phyloP scores from a whole-genome alignment of 2,888 invertebrate genomes.

The Hermaeophaga mercurialis region DNA sequence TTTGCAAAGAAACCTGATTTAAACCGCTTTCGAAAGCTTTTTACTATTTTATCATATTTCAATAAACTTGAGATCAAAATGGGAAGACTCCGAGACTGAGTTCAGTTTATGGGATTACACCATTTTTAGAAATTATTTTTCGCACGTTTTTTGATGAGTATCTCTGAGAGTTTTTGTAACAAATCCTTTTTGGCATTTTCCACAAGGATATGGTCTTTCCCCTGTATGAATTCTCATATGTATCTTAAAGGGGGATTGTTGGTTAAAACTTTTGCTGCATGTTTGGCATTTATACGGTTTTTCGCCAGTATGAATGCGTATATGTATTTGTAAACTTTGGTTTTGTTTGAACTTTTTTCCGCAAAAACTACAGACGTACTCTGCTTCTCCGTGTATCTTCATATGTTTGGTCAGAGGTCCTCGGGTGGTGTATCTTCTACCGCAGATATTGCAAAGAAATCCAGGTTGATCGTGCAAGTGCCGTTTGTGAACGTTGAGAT shows the following conservation, averaged over 20 bases:
- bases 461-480: slow-evolving; percentile 37
- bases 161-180: slow-evolving; percentile 30
- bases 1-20: too few relatives aligned
- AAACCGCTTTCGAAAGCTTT: too few relatives aligned
- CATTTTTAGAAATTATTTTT: background rate
- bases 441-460: slow-evolving; percentile 56
- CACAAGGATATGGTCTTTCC: slow-evolving; percentile 49
- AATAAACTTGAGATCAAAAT: too few relatives aligned
- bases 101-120: too few relatives aligned
- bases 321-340: slow-evolving; percentile 43
- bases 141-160: slow-evolving; percentile 1
- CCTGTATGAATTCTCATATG: slow-evolving; percentile 51
- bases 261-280: slow-evolving; percentile 46
- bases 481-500: slow-evolving; percentile 40
- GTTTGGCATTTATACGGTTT: slow-evolving; percentile 45
- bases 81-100: too few relatives aligned
- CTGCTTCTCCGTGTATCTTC: slow-evolving; percentile 63
- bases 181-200: slow-evolving; percentile 45
- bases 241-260: slow-evolving; percentile 40
- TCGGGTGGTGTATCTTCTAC: slow-evolving; percentile 48
- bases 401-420: slow-evolving; percentile 37
- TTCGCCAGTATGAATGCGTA: slow-evolving; percentile 46
- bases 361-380: slow-evolving; percentile 61
- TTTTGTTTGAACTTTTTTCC: slow-evolving; percentile 50
- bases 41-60: too few relatives aligned